Evolutionary conservation across 2,797 vertebrate genomes (phyloP).

Genomic region (Lepilemur septentrionalis): DNA sequence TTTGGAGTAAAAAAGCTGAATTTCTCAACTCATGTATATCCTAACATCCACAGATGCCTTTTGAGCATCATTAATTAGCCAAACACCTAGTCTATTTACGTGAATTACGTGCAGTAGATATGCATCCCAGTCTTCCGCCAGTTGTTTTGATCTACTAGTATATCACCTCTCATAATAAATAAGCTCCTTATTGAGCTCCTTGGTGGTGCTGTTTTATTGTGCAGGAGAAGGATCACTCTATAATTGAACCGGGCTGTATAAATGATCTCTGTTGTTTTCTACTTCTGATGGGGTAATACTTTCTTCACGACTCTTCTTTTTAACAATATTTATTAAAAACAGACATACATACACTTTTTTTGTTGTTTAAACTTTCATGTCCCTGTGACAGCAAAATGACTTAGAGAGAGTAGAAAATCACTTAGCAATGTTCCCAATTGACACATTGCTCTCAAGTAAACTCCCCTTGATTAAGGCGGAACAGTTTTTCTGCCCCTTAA

Average conservation of each 20-base stretch:
- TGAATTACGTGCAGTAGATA: not conserved
- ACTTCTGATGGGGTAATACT: not conserved
- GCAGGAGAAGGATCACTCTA: not conserved
- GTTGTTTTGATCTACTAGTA: not conserved
- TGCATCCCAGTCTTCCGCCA: not conserved
- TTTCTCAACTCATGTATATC: not conserved
- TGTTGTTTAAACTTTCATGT: not conserved
- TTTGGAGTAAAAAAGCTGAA: not conserved
- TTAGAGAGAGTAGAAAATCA: not conserved
- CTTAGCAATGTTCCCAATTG: not conserved
- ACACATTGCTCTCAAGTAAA: not conserved
- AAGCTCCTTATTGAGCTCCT: not conserved
- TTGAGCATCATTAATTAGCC: not conserved
- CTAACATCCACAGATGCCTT: not conserved
- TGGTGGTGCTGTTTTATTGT: not conserved
- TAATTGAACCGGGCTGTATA: not conserved
- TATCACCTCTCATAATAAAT: not conserved
- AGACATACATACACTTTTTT: not conserved
- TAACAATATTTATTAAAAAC: not conserved
- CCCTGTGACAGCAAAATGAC: not conserved
- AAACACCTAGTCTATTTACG: not conserved
- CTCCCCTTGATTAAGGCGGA: not conserved
- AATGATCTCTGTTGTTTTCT: not conserved
- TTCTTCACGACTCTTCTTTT: not conserved
- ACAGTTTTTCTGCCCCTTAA: constrained; percentile 32